Base-by-base conservation (phyloP, 2,888 invertebrate species). In the Graphium colonna region DNA sequence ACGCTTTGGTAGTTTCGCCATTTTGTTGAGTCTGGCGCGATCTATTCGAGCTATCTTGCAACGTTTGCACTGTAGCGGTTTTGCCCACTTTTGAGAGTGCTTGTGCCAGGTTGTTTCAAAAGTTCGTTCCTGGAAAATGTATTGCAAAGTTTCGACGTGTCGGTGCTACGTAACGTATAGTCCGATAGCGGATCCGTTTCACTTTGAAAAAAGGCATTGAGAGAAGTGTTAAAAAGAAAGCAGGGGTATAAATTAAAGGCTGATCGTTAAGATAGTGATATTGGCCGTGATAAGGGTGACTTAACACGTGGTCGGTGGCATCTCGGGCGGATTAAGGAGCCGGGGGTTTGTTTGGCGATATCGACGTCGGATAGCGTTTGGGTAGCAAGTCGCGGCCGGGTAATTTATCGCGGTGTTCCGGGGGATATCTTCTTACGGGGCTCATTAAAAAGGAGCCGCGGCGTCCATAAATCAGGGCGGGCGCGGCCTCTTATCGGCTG, bases 381-480 rank as follows among this genome's bases (percentile, higher is more conserved):
- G 77, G n/a, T n/a, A n/a, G 83, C 75, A 69, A 83, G 85, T 82
- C 84, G 77, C 81, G 74, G 79, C 73, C 70, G 62, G 74, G 67
- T 81, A 84, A 88, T 88, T 88, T 88, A 89, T 88, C 80, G 83
- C 81, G 75, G 79, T 75, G 76, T 78, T 80, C 79, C 67, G 72
- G 73, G 77, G 80, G 86, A 88, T 89, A 89, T 88, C 87, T 85
- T 88, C 86, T 87, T 88, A 85, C 85, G 73, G 83, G 21, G 80
- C 88, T 88, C 89, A 88, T 89, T 89, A 89, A 89, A 89, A 85
- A 88, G 86, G 87, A 88, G 87, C 87, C 86, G 84, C 81, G 86
- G 82, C 86, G 85, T 79, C 84, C 84, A 89, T 89, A 89, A 89
- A 89, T 89, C 89, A 87, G 79, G 65, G 64, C 71, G 71, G 77